A percentile compares a stretch with the other conserved stretches of the same genome.
Evolutionary conservation across 2,888 invertebrate species (phyloP).

Genomic region (Cephonodes hylas): DNA sequence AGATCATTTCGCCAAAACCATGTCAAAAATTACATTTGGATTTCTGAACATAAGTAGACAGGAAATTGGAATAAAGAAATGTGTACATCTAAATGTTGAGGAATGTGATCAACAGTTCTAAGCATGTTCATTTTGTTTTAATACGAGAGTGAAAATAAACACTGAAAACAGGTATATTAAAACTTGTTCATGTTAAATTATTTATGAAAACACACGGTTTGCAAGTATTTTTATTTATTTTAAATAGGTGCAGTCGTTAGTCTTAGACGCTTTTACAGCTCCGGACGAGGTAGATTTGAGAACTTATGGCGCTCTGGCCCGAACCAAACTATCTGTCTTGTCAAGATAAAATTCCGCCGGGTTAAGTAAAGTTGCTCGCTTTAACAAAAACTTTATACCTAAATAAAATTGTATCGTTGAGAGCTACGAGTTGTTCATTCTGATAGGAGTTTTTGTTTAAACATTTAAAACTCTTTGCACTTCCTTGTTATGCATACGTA

Average conservation of each 20-base stretch:
- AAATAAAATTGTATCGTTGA: not conserved
- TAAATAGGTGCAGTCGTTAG: slow-evolving; percentile 19
- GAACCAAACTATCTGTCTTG: not conserved
- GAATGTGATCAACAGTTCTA: too few relatives aligned
- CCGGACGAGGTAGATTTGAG: not conserved
- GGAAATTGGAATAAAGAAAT: too few relatives aligned
- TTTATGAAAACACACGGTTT: not conserved
- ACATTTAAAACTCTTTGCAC: too few relatives aligned
- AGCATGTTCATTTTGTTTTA: too few relatives aligned
- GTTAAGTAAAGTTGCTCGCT: not conserved
- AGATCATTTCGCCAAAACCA: too few relatives aligned
- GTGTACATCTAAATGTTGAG: too few relatives aligned
- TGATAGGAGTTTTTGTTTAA: not conserved
- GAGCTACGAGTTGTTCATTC: not conserved
- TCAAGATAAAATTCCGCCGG: not conserved
- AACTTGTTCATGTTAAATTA: not conserved
- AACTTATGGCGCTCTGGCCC: not conserved
- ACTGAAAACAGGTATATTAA: not conserved
- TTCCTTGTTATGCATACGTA: too few relatives aligned
- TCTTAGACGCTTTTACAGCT: not conserved
- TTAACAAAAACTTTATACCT: not conserved
- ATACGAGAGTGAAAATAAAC: too few relatives aligned
- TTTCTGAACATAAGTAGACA: too few relatives aligned
- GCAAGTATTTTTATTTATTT: slow-evolving; percentile 21
- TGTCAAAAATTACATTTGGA: too few relatives aligned